Conservation (phyloP, 2,113 vertebrate species). For the Indri indri region DNA sequence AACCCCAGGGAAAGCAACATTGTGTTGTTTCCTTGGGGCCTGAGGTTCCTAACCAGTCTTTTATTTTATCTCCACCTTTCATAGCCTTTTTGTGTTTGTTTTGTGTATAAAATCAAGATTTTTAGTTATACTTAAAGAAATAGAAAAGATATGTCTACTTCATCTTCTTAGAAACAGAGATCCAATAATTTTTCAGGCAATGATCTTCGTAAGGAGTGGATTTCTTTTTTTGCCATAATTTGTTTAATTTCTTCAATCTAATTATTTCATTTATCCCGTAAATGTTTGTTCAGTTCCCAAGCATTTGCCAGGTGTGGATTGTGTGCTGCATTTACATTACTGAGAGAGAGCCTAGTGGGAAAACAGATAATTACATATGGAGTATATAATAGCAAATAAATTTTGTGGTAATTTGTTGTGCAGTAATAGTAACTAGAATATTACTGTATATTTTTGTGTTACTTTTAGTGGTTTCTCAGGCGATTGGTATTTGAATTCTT, state of each 20-base stretch:
- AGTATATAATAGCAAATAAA: background rate
- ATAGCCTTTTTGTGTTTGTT: background rate
- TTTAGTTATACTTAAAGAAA: background rate
- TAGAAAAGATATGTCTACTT: background rate
- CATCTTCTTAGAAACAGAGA: background rate
- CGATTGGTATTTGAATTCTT: background rate
- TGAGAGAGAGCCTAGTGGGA: background rate
- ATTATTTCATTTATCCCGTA: background rate
- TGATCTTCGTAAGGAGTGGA: background rate
- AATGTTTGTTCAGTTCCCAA: conserved; percentile 3
- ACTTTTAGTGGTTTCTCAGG: background rate
- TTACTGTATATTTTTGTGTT: background rate
- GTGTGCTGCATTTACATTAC: background rate
- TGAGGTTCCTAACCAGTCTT: background rate
- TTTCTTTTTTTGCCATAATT: background rate
- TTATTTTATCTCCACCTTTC: background rate
- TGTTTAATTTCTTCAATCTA: background rate
- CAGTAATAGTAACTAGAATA: background rate
- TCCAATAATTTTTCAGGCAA: background rate
- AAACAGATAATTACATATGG: background rate
- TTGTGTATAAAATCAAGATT: background rate
- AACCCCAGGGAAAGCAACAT: background rate
- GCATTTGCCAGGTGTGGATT: background rate
- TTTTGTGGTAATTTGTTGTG: background rate
- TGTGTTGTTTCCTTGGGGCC: background rate